These are phyloP conservation scores for Brachionus sp. DNA, from an alignment of 1,140 invertebrate species.

Conservation along the genomic window DNA sequence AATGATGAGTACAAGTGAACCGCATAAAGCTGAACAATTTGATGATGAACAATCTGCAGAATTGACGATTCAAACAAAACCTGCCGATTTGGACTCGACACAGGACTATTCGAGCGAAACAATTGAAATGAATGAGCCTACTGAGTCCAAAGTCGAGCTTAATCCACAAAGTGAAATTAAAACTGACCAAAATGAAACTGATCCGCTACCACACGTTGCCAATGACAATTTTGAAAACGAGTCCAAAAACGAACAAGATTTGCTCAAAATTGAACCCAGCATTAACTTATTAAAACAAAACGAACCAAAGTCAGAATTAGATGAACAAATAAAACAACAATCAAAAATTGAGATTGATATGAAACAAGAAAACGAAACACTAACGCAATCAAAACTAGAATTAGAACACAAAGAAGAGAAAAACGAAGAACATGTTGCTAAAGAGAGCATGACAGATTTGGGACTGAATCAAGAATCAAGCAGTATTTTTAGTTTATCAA, in stretches of 20 bases:
- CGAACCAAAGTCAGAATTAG: not conserved
- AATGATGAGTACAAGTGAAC: not conserved
- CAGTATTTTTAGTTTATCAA: not conserved
- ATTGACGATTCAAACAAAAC: not conserved
- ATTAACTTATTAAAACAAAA: not conserved
- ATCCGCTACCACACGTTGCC: not conserved
- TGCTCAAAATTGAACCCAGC: constrained; percentile 8
- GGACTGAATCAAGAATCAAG: not conserved
- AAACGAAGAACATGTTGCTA: not conserved
- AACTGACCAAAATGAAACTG: not conserved
- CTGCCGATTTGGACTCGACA: not conserved
- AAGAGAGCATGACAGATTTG: not conserved
- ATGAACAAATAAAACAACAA: not conserved
- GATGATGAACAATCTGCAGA: not conserved
- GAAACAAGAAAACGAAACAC: not conserved
- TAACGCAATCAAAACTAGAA: not conserved
- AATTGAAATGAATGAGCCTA: not conserved
- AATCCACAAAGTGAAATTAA: too few relatives aligned
- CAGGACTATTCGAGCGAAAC: not conserved
- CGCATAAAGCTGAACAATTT: not conserved
- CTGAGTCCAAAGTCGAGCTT: too few relatives aligned
- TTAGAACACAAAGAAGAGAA: not conserved
- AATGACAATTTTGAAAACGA: not conserved
- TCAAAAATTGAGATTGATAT: not conserved
- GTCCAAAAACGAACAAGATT: not conserved